Evolutionary conservation across 2,113 vertebrate genomes (phyloP).

Genomic region (Semicossyphus pulcher): DNA sequence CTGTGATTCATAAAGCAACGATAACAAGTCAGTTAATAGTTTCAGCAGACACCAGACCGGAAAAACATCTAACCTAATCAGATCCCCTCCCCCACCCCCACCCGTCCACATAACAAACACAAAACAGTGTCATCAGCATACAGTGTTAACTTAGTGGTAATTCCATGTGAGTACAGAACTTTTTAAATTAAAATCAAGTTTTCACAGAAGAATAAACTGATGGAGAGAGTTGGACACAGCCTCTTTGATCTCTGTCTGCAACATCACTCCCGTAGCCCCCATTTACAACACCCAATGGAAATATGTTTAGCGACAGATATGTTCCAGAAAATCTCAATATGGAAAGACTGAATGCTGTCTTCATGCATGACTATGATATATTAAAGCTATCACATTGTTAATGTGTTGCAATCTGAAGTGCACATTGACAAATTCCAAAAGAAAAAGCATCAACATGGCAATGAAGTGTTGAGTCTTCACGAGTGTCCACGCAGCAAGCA

Average conservation of each 20-base stretch:
- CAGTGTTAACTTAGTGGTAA: slow-evolving; percentile 73
- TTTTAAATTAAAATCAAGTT: slow-evolving; percentile 52
- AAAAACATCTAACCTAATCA: slow-evolving; percentile 65
- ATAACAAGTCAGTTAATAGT: slow-evolving; percentile 68
- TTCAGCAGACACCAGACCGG: slow-evolving; percentile 66
- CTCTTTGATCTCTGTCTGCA: slow-evolving; percentile 26
- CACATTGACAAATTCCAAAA: slow-evolving; percentile 43
- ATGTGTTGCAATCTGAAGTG: slow-evolving; percentile 44
- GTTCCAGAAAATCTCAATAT: slow-evolving; percentile 40
- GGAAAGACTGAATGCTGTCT: slow-evolving; percentile 48
- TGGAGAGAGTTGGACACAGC: slow-evolving; percentile 33
- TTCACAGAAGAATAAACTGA: slow-evolving; percentile 43
- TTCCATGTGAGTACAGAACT: slow-evolving; percentile 53
- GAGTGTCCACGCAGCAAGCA: slow-evolving; percentile 44
- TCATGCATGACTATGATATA: slow-evolving; percentile 66
- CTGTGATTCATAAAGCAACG: slow-evolving; percentile 73
- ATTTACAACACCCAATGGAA: slow-evolving; percentile 24
- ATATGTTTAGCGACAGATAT: slow-evolving; percentile 17
- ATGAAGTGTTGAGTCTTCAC: slow-evolving; percentile 14
- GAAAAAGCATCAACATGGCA: slow-evolving; percentile 44
- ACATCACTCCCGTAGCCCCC: slow-evolving; percentile 14
- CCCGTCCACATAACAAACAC: slow-evolving; percentile 62
- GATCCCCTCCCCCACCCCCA: slow-evolving; percentile 34
- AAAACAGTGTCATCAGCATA: slow-evolving; percentile 76
- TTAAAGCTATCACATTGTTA: slow-evolving; percentile 73